These are phyloP conservation scores for Hemibagrus wyckioides DNA, from an alignment of 2,113 vertebrate genomes.

Conservation along the genomic window DNA sequence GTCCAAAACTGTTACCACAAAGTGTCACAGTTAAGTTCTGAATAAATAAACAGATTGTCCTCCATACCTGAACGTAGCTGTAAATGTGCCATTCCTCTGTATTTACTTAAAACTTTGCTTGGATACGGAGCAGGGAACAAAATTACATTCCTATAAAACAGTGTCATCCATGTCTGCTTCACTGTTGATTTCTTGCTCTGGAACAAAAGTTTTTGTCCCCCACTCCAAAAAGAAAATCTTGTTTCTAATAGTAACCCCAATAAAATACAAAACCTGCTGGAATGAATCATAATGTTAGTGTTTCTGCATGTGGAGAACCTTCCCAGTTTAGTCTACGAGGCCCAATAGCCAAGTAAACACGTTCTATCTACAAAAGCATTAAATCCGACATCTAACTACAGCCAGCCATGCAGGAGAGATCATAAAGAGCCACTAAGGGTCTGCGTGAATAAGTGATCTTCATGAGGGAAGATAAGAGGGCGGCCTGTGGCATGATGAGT, in stretches of 20 bases:
- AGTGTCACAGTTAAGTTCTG: not conserved
- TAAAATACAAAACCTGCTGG: conserved; percentile 26
- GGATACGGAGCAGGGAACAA: not conserved
- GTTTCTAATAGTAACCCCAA: conserved; percentile 24
- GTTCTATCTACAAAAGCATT: conserved; percentile 10
- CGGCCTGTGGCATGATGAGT: not conserved
- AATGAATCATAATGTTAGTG: conserved; percentile 39
- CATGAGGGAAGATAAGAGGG: not conserved
- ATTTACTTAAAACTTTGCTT: conserved; percentile 5
- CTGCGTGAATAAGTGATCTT: not conserved
- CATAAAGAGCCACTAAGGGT: conserved; percentile 11
- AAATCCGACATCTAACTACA: conserved; percentile 25
- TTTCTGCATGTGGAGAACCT: conserved; percentile 26
- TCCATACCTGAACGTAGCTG: not conserved
- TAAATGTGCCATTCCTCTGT: not conserved
- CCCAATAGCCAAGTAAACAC: conserved; percentile 16
- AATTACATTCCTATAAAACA: not conserved
- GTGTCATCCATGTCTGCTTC: too few relatives aligned
- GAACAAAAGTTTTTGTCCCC: not conserved
- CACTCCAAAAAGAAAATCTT: not conserved
- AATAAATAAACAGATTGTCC: not conserved
- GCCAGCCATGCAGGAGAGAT: conserved; percentile 3
- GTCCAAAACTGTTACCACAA: too few relatives aligned
- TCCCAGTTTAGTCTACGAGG: conserved; percentile 20
- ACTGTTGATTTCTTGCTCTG: not conserved